phyloP scores from a whole-genome alignment of 53 echinoderm and acorn worm genomes.

The Echinarachnius parma region DNA sequence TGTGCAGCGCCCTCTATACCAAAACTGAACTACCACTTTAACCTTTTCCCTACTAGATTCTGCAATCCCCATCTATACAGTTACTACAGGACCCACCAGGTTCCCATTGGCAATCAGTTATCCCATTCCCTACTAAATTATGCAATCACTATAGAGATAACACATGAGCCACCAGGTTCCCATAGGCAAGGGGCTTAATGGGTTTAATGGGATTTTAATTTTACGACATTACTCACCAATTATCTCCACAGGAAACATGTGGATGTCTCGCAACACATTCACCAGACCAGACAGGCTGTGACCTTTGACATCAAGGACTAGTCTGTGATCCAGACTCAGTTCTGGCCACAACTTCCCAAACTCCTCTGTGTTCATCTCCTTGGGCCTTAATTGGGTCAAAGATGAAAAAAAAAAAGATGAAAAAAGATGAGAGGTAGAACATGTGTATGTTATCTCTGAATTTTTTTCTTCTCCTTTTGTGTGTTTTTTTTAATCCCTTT shows the following conservation, averaged over 20 bases:
- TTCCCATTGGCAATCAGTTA: no score
- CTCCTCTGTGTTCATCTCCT: slow-evolving; percentile 24
- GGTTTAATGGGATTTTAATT: not conserved
- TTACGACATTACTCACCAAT: slow-evolving; percentile 39
- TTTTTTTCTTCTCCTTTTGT: no score
- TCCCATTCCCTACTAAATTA: not conserved
- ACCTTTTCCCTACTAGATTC: no score
- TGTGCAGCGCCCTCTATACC: no score
- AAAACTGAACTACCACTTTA: no score
- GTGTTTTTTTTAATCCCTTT: no score
- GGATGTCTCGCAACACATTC: slow-evolving; percentile 11
- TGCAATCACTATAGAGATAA: not conserved
- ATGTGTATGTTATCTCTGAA: no score
- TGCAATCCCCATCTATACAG: no score
- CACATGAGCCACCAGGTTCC: not conserved
- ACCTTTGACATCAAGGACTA: slow-evolving; percentile 14
- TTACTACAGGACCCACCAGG: no score
- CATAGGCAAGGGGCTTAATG: not conserved
- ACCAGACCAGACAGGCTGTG: slow-evolving; percentile 1
- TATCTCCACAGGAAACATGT: slow-evolving; percentile 31
- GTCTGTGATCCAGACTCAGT: slow-evolving; percentile 32
- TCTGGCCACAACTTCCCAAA: slow-evolving; percentile 40
- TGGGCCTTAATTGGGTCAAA: slow-evolving; percentile 12
- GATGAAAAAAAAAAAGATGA: not conserved
- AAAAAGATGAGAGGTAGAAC: no score